Evolutionary conservation across 1,140 invertebrate genomes (phyloP).

Genomic region (Listronotus oregonensis): DNA sequence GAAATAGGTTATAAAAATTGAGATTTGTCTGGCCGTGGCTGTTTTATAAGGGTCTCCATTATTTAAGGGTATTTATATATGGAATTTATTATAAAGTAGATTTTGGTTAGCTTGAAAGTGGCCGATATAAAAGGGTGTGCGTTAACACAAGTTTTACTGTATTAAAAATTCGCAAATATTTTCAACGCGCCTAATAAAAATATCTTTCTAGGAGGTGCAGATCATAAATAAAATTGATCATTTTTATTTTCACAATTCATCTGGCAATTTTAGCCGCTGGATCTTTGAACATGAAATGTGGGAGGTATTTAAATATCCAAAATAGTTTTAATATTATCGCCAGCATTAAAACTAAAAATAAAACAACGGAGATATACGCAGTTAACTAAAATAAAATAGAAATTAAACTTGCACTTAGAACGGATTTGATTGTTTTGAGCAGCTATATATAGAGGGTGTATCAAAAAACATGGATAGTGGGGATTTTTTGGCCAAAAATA

Average conservation of each 20-base stretch:
- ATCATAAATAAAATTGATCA: slow-evolving; percentile 8
- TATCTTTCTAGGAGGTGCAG: neutral
- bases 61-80: no score
- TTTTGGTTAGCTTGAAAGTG: no score
- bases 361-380: slow-evolving; percentile 13
- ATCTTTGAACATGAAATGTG: slow-evolving; percentile 2
- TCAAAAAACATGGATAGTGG: no score
- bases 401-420: slow-evolving; percentile 25
- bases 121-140: no score
- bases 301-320: slow-evolving; percentile 16
- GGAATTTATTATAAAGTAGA: no score
- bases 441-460: slow-evolving; percentile 10
- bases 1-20: no score
- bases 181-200: no score
- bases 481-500: no score
- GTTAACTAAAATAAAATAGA: slow-evolving; percentile 23
- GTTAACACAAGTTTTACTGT: no score
- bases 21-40: no score
- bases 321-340: slow-evolving; percentile 30
- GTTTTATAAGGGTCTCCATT: no score
- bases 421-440: slow-evolving; percentile 13
- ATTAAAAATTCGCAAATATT: no score
- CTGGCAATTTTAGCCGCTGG: slow-evolving; percentile 2
- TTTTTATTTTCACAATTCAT: slow-evolving; percentile 14
- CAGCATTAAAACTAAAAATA: slow-evolving; percentile 28